Evolutionary conservation across 2,888 invertebrate species (phyloP).

Genomic region (Acrobasis suavella): DNA sequence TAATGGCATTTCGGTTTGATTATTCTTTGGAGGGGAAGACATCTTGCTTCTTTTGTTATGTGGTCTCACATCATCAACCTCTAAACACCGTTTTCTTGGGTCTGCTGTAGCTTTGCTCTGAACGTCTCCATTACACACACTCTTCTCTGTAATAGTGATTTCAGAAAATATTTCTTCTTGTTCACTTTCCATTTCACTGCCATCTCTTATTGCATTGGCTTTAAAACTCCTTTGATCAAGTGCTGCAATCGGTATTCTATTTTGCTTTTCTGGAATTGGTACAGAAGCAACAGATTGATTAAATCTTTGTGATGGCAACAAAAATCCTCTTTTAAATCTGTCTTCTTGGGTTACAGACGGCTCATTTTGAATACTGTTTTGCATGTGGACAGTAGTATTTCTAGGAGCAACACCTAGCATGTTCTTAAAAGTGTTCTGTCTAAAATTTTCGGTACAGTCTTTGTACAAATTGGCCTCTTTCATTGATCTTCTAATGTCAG

Average conservation of each 20-base stretch:
- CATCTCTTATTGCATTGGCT: constrained; percentile 24
- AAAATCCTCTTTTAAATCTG: constrained; percentile 53
- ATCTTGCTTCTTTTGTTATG: constrained; percentile 46
- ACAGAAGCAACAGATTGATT: constrained; percentile 45
- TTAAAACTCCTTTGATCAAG: constrained; percentile 21
- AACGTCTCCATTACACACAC: constrained; percentile 24
- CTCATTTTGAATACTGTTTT: constrained; percentile 23
- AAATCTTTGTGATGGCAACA: constrained; percentile 63
- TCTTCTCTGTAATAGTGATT: constrained; percentile 36
- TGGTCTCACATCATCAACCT: constrained; percentile 38
- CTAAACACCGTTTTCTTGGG: constrained; percentile 41
- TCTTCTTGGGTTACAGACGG: constrained; percentile 45
- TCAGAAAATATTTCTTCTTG: constrained; percentile 53
- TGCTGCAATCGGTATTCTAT: constrained; percentile 27
- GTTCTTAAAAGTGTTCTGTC: constrained; percentile 46
- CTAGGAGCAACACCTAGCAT: constrained; percentile 34
- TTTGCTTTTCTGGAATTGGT: constrained; percentile 42
- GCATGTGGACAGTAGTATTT: constrained; percentile 28
- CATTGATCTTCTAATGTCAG: constrained; percentile 40
- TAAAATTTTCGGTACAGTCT: constrained; percentile 47
- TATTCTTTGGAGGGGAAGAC: constrained; percentile 36
- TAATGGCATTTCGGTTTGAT: constrained; percentile 3
- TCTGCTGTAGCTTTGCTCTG: constrained; percentile 19
- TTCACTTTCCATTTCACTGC: constrained; percentile 41
- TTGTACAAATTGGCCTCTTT: constrained; percentile 44